Conservation (phyloP, 2,888 invertebrate species). For the Lasioglossum zephyrum region DNA sequence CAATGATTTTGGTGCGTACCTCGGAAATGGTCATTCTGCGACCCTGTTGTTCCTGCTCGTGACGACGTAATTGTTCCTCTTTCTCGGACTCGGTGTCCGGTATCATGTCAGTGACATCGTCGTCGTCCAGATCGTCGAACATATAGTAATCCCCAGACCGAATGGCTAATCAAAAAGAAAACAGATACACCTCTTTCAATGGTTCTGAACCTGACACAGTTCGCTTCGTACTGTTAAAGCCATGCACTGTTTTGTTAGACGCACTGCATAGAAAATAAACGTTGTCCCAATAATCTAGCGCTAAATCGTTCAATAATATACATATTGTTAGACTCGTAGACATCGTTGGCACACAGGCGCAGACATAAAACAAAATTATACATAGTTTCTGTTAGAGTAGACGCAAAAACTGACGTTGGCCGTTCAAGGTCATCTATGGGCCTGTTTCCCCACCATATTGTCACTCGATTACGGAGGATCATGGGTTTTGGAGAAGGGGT, state of each 20-base stretch:
- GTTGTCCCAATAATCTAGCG: constrained; percentile 16
- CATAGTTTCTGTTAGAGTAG: background rate
- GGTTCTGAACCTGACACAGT: background rate
- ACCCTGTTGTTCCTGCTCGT: constrained; percentile 78
- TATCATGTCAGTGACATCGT: constrained; percentile 87
- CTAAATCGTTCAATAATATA: constrained; percentile 20
- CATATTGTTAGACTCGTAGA: constrained; percentile 25
- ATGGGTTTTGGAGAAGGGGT: background rate
- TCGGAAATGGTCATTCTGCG: constrained; percentile 85
- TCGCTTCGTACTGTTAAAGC: constrained; percentile 51
- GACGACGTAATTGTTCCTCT: constrained; percentile 84
- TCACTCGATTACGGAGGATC: background rate
- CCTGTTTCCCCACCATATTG: background rate
- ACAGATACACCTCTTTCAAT: background rate
- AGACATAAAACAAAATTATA: constrained; percentile 12
- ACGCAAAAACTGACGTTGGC: constrained; percentile 14
- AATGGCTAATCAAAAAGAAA: constrained; percentile 89
- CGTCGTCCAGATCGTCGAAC: constrained; percentile 97
- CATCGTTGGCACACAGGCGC: constrained; percentile 22
- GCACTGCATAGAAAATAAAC: constrained; percentile 19
- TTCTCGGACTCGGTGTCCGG: constrained; percentile 87
- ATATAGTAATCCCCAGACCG: constrained; percentile 99
- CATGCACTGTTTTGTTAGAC: constrained; percentile 60
- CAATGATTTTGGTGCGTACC: constrained; percentile 57
- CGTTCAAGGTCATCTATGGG: constrained; percentile 7